phyloP scores from a whole-genome alignment of 2,113 vertebrate genomes.

The Mixornis gularis region DNA sequence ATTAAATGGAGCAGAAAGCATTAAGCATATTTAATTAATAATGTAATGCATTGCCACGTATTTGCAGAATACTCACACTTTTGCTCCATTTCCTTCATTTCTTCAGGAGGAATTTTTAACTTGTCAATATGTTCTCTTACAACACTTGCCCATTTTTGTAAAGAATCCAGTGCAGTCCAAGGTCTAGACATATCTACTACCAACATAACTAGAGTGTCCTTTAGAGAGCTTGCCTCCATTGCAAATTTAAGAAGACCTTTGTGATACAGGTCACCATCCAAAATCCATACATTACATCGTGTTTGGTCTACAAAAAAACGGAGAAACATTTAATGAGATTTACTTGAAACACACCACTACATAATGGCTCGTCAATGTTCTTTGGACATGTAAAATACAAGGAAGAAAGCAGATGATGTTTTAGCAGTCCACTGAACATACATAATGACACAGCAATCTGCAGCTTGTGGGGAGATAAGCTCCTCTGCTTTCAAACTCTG shows the following conservation, averaged over 20 bases:
- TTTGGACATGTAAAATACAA: neutral
- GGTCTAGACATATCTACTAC: constrained; percentile 94
- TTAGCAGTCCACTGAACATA: neutral
- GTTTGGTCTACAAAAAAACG: constrained; percentile 81
- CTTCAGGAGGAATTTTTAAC: constrained; percentile 90
- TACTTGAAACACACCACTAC: neutral
- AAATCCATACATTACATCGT: constrained; percentile 94
- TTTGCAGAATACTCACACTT: constrained; percentile 80
- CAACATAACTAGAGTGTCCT: constrained; percentile 86
- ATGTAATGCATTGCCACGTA: neutral
- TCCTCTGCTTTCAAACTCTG: neutral
- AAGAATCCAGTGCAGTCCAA: constrained; percentile 93
- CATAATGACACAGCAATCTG: neutral
- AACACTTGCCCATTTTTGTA: constrained; percentile 96
- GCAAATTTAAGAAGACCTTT: constrained; percentile 96
- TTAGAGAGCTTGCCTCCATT: constrained; percentile 80
- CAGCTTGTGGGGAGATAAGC: neutral
- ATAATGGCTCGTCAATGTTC: neutral
- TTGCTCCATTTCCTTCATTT: constrained; percentile 93
- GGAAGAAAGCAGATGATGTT: neutral
- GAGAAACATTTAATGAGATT: neutral
- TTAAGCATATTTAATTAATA: neutral
- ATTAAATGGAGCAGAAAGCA: constrained; percentile 37
- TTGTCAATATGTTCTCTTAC: constrained; percentile 94
- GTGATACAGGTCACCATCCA: constrained; percentile 96